A percentile compares a stretch with the other conserved stretches of the same genome.
Conservation (phyloP, 1,140 invertebrate genomes). For the Vollenhovia emeryi region DNA sequence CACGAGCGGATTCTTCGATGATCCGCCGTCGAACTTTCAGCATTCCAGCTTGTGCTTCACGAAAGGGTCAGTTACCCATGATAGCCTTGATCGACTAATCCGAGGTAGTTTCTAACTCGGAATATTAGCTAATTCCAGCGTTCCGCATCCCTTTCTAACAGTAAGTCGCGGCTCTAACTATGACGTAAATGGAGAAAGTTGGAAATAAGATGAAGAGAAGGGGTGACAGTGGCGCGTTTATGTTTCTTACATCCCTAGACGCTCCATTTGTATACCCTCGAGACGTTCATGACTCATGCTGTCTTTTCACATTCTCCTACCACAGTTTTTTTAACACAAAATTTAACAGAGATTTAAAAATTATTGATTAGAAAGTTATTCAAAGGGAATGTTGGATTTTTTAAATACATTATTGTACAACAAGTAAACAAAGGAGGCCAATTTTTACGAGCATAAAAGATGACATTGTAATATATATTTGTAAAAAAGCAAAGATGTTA, state of each 20-base stretch:
- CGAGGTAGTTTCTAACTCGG: slow-evolving; percentile 20
- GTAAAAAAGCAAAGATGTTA: too few relatives aligned
- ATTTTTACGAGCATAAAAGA: too few relatives aligned
- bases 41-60: neutral
- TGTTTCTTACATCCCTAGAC: neutral
- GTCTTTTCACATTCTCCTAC: neutral
- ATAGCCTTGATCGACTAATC: slow-evolving; percentile 35
- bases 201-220: slow-evolving; percentile 15
- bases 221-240: neutral
- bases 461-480: too few relatives aligned
- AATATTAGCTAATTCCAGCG: slow-evolving; percentile 21
- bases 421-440: too few relatives aligned
- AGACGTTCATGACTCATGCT: neutral
- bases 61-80: slow-evolving; percentile 18
- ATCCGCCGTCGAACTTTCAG: slow-evolving; percentile 32
- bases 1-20: slow-evolving; percentile 16
- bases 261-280: neutral
- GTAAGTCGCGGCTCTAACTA: slow-evolving; percentile 17
- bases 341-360: neutral
- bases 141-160: slow-evolving; percentile 9
- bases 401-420: too few relatives aligned
- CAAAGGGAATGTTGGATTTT: neutral
- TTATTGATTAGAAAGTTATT: neutral
- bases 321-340: neutral
- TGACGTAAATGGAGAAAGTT: slow-evolving; percentile 42